Base-by-base conservation (phyloP, 2,797 vertebrate species). In the Pelochelys cantorii region DNA sequence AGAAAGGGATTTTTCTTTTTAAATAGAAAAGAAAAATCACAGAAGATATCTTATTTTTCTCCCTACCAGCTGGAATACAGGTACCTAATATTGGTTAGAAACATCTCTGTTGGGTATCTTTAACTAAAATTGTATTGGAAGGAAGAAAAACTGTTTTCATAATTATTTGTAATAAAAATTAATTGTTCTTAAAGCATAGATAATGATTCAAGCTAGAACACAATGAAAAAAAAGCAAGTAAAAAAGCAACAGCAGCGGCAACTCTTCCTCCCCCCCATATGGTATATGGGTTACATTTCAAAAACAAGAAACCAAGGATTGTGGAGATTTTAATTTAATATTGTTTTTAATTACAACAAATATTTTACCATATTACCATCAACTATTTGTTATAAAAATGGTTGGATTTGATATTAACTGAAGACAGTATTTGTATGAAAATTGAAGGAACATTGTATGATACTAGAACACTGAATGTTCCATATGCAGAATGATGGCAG, bases 101-200 rank as follows among this genome's bases (percentile, higher is more conserved):
- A 31, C n/a, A 60, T 48, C 77, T 88, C 83, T 86, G 68, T 75
- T 92, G 83, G 31, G 25, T 81, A 59, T 79, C n/a, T 93, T 95
- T 92, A 91, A 82, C 48, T 87, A 85, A 85, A 84, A 94, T 71
- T 85, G n/a, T 55, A 84, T 77, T 92, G 81, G 90, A 87, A 92
- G 62, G 81, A 95, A 90, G 80, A 48, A 90, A 88, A 95, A 91
- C 86, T 65, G 84, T 92, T 93, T 85, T 85, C 9, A 23, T 93
- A 93, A 94, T 93, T 91, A 94, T 59, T 59, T 94, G 92, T 81
- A 90, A 95, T 86, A 90, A 92, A 95, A 95, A 96, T 90, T 96
- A 95, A 95, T 94, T 95, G 90, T 68, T 92, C 62, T 92, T 90
- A 93, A 94, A 93, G 94, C 91, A 86, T 55, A 37, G 78, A 85